Base-by-base conservation (phyloP, 2,888 invertebrate species). In the Allolobophora icterica region DNA sequence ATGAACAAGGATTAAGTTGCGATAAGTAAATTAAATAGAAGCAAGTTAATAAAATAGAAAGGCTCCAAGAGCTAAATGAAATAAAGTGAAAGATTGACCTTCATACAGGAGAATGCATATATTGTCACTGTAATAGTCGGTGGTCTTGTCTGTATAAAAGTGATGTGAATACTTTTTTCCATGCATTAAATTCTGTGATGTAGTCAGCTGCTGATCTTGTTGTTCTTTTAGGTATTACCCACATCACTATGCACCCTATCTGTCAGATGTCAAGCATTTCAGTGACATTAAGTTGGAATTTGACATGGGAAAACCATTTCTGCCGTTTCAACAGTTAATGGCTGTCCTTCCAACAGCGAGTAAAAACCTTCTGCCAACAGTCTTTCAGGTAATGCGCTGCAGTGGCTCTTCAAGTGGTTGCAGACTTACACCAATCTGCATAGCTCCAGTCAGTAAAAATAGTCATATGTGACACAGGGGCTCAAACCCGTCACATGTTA, bases 301-400 rank as follows among this genome's bases (percentile, higher is more conserved):
- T 94, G 97, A 98, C 24, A 95, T 97, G 93, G 98, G 97, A 5
- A 96, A 96, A 93, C 99, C 99, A 0, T 99, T 99, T 95, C 96
- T 97, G 93, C 99, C 99, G 1, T 99, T 98, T 92, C 94, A 99
- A 96, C 99, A 99, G 96, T 96, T 99, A 94, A 99, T 99, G 99
- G 98, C 99, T 84, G 99, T 99, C 91, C 98, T 99, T 96, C 99
- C 99, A 91, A 99, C 99, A 30, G 99, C 99, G 89, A 99, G 98
- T 96, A 97, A 98, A 93, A 97, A 97, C 90, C 98, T 99, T 95
- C 97, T 99, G 92, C 99, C 99, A 52, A 95, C 96, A 93, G 97
- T 98, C 4, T 99, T 98, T 98, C 98, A 94, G 94, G 95, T 95
- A 90, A 91, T 87, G 34, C n/a, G 1, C 71, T 52, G 52, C 11